Base-by-base conservation (phyloP, 1,140 invertebrate species). In the Akabosia matsudoensis region DNA sequence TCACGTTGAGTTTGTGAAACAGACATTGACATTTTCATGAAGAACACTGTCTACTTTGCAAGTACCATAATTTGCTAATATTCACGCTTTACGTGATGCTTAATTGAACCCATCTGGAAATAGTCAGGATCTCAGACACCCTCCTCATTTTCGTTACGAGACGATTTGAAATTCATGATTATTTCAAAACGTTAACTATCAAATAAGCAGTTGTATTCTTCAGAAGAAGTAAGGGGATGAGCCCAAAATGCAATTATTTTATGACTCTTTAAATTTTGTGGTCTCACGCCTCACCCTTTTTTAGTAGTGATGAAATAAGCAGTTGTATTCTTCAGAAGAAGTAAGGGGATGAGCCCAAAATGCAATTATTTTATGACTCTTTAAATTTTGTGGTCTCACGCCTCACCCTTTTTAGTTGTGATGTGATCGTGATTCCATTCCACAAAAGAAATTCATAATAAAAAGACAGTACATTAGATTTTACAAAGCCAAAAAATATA, bases 191-290 rank as follows among this genome's bases (percentile, higher is more conserved):
- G n/a, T n/a, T n/a, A n/a, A n/a, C n/a, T n/a, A n/a, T n/a, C n/a
- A n/a, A n/a, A n/a, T n/a, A n/a, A n/a, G n/a, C n/a, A n/a, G n/a
- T n/a, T n/a, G n/a, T n/a, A n/a, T 61, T 13, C 13, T 61, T 61
- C 3, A 22, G n/a, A 4, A 61, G 14, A 61, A 61, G 24, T 24
- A 31, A 30, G 31, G 61, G 31, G 61, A 28, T 67, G 61, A 67
- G 61, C 22, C 61, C 61, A 67, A 67, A 67, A 67, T 67, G 61
- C 22, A 67, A 67, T 67, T 67, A 67, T 31, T 67, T 67, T 67
- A 67, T 67, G 61, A 67, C 61, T 67, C n/a, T 56, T 56, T 67
- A 67, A 67, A 67, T 67, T 67, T 67, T 67, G 61, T 67, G 61
- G 61, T 67, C 61, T 67, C 61, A 67, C 61, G 61, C 61, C 61